phyloP scores from a whole-genome alignment of 1,140 invertebrate species.

The Pseudomyrmex sp. region DNA sequence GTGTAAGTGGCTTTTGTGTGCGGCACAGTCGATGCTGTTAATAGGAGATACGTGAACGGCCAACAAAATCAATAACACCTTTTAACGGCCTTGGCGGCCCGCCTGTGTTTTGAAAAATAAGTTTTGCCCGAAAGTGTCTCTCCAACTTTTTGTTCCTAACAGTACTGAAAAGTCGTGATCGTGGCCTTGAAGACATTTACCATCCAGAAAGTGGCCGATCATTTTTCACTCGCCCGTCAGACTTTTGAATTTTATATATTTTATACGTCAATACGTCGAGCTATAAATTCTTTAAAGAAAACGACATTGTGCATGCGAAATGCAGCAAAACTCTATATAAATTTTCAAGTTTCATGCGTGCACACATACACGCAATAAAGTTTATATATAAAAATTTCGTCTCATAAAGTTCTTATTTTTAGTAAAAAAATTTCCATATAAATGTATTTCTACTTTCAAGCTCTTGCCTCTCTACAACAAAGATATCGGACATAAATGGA shows the following conservation, averaged over 20 bases:
- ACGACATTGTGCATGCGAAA: conserved; percentile 1
- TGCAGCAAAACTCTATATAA: neutral
- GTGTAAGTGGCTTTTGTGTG: conserved; percentile 19
- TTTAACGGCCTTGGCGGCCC: conserved; percentile 10
- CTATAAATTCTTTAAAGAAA: neutral
- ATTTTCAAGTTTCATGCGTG: neutral
- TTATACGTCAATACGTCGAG: conserved; percentile 35
- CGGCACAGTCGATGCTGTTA: conserved; percentile 22
- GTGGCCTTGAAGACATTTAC: conserved; percentile 15
- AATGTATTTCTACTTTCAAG: neutral
- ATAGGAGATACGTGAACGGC: conserved; percentile 17
- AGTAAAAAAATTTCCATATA: neutral
- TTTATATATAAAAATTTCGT: neutral
- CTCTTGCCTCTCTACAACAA: neutral
- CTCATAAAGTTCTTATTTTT: neutral
- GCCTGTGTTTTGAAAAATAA: conserved; percentile 36
- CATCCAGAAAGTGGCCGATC: conserved; percentile 2
- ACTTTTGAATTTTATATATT: conserved; percentile 10
- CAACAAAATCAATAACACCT: conserved; percentile 45
- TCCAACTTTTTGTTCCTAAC: conserved; percentile 7
- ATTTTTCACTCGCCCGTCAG: conserved; percentile 48
- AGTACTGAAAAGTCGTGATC: conserved; percentile 4
- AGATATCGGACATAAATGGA: conserved; percentile 31
- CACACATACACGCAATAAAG: no score
- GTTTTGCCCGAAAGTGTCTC: neutral